These are phyloP conservation scores for Phymorhynchus buccinoides DNA, from an alignment of 1,140 invertebrate species.

Conservation along the genomic window DNA sequence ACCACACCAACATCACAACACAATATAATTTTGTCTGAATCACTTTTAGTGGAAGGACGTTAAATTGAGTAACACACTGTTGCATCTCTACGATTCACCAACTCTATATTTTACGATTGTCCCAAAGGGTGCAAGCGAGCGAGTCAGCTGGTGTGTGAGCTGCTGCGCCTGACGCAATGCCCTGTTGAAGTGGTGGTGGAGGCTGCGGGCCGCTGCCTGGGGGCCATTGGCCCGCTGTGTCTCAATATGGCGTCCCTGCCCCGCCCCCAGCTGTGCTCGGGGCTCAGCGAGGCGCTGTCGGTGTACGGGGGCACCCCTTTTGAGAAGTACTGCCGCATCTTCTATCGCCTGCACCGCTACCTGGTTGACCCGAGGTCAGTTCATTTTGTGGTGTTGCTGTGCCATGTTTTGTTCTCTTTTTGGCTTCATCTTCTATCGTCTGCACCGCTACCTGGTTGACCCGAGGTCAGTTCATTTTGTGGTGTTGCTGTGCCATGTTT, in stretches of 20 bases:
- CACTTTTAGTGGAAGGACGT: too few relatives aligned
- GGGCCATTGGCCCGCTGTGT: slow-evolving; percentile 84
- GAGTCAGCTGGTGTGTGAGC: slow-evolving; percentile 75
- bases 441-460: too few relatives aligned
- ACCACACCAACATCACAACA: too few relatives aligned
- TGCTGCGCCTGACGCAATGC: slow-evolving; percentile 75
- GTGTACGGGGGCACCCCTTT: slow-evolving; percentile 35
- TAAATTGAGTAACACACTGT: too few relatives aligned
- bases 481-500: too few relatives aligned
- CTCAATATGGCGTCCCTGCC: slow-evolving; percentile 81
- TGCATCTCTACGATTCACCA: too few relatives aligned
- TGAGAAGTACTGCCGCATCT: slow-evolving; percentile 58
- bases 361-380: slow-evolving; percentile 58
- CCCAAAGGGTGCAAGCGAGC: slow-evolving; percentile 32
- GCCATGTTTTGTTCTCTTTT: too few relatives aligned
- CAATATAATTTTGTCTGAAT: too few relatives aligned
- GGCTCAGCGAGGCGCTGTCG: slow-evolving; percentile 47
- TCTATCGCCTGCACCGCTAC: slow-evolving; percentile 57
- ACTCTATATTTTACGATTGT: too few relatives aligned
- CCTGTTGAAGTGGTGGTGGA: slow-evolving; percentile 72
- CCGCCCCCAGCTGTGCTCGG: background rate
- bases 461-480: too few relatives aligned
- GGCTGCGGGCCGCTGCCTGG: slow-evolving; percentile 83
- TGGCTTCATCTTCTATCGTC: too few relatives aligned
- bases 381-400: background rate